These are phyloP conservation scores for Drosophila trapezifrons DNA, from an alignment of 1,140 invertebrate species.

Conservation along the genomic window DNA sequence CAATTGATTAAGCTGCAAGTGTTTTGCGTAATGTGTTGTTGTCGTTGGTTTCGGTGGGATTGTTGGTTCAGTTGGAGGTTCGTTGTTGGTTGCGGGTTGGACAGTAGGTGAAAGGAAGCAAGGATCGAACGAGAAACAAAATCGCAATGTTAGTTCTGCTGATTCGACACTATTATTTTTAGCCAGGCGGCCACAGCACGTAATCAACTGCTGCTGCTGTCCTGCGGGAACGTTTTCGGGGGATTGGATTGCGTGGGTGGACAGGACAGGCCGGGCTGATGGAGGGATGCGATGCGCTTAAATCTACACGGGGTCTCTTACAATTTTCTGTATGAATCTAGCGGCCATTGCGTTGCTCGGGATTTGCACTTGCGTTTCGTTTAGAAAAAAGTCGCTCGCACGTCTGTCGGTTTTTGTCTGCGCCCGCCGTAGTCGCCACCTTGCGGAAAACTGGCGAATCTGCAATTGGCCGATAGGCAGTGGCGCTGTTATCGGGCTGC, in stretches of 20 bases:
- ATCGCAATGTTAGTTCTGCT: conserved; percentile 62
- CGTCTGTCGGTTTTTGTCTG: conserved; percentile 60
- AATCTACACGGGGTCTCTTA: conserved; percentile 60
- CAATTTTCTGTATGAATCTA: conserved; percentile 84
- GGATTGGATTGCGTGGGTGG: not conserved
- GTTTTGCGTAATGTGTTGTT: conserved; percentile 73
- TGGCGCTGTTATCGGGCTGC: conserved; percentile 3
- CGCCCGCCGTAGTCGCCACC: conserved; percentile 76
- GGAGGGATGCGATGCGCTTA: conserved; percentile 5
- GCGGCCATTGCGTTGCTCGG: conserved; percentile 75
- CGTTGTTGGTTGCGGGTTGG: conserved; percentile 32
- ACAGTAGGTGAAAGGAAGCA: conserved; percentile 21
- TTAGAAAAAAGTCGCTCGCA: conserved; percentile 66
- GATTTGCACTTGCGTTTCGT: conserved; percentile 64
- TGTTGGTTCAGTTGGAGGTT: conserved; percentile 17
- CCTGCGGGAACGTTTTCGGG: conserved; percentile 8
- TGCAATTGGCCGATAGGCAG: conserved; percentile 35
- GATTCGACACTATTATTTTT: conserved; percentile 27
- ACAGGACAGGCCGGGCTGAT: conserved; percentile 7
- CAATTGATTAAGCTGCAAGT: conserved; percentile 79
- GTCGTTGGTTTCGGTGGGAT: conserved; percentile 29
- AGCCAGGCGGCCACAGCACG: conserved; percentile 48
- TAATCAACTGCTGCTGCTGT: conserved; percentile 53
- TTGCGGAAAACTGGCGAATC: conserved; percentile 71
- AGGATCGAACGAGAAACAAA: conserved; percentile 48